Conservation (phyloP, 2,888 invertebrate genomes). For the Glyphotaelius pellucidus region DNA sequence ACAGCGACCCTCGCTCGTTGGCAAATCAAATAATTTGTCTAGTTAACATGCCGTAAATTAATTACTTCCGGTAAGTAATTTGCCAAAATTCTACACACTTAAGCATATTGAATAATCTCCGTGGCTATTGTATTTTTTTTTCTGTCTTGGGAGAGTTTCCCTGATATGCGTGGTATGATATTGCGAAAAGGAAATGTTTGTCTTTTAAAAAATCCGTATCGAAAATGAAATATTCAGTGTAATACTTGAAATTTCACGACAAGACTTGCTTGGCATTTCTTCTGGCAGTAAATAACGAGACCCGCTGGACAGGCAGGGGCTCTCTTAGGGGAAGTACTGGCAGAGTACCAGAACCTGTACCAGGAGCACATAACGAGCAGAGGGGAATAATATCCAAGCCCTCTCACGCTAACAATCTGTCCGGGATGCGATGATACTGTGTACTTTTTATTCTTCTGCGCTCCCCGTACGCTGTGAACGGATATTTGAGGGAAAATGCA, state of each 20-base stretch:
- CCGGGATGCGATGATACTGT: constrained; percentile 44
- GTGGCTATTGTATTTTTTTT: too few relatives aligned
- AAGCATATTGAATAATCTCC: neutral
- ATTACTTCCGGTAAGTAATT: neutral
- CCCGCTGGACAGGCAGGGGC: constrained; percentile 45
- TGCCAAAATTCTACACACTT: neutral
- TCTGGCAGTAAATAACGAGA: constrained; percentile 52
- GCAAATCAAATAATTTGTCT: neutral
- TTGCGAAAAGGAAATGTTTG: neutral
- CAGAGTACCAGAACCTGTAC: neutral
- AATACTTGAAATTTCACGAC: constrained; percentile 14
- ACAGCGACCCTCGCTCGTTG: neutral
- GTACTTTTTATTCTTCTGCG: constrained; percentile 33
- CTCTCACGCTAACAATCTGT: constrained; percentile 57
- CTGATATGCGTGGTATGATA: neutral
- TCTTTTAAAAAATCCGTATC: neutral
- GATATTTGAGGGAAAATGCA: neutral
- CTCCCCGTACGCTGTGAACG: neutral
- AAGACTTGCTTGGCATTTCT: constrained; percentile 30
- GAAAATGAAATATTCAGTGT: constrained; percentile 16
- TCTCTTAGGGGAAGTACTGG: constrained; percentile 27
- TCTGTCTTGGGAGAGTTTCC: neutral
- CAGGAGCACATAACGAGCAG: constrained; percentile 39
- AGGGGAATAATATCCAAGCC: constrained; percentile 54
- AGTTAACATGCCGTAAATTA: neutral